Percentiles rank a stretch among this genome's conserved stretches.
These are phyloP conservation scores for Athrips mouffetella DNA, from an alignment of 2,888 invertebrate species.

Conservation along the genomic window DNA sequence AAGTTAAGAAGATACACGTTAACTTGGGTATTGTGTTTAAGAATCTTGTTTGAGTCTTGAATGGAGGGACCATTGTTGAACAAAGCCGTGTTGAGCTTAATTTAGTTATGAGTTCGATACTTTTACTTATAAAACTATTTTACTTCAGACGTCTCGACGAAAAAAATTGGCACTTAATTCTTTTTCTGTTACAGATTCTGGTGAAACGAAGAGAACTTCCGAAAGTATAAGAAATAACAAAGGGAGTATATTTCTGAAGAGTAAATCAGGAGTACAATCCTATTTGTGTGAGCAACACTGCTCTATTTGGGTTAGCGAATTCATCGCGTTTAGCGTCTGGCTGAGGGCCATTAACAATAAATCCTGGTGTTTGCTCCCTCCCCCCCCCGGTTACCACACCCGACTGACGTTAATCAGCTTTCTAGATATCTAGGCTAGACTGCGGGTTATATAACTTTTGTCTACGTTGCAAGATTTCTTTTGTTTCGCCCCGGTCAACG, in stretches of 20 bases:
- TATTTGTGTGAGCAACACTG: constrained; percentile 18
- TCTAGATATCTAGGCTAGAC: constrained; percentile 49
- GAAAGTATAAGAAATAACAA: constrained; percentile 7
- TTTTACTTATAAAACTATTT: no score
- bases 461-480: constrained; percentile 31
- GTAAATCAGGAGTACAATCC: constrained; percentile 13
- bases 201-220: constrained; percentile 1
- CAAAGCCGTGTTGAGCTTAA: no score
- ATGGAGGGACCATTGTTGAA: not conserved
- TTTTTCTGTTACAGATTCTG: not conserved
- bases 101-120: no score
- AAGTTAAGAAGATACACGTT: constrained; percentile 32
- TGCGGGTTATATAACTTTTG: constrained; percentile 31
- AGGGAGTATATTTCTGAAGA: constrained; percentile 9
- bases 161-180: not conserved
- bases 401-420: constrained; percentile 67
- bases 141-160: no score
- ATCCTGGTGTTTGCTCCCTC: constrained; percentile 60
- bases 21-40: not conserved
- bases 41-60: not conserved
- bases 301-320: constrained; percentile 37
- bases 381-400: constrained; percentile 40
- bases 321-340: constrained; percentile 57
- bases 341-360: constrained; percentile 66
- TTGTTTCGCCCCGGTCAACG: constrained; percentile 13